Base-by-base conservation (phyloP, 2,888 invertebrate genomes). In the Scaptomyza tumidula region DNA sequence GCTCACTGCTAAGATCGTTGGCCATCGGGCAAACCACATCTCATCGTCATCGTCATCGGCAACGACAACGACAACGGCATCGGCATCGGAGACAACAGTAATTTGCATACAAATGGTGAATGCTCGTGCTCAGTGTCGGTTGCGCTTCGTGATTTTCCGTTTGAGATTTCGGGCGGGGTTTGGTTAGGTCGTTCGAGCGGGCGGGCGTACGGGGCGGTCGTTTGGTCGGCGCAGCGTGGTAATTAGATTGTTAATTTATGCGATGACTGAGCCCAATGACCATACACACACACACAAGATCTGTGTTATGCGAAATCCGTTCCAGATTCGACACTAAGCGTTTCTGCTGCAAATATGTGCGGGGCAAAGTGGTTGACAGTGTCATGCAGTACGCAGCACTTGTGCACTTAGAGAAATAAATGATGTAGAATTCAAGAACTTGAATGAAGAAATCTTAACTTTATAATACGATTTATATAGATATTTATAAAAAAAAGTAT, bases 21-120 rank as follows among this genome's bases (percentile, higher is more conserved):
- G 39, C 52, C 37, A 52, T 37, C 52, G 19, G 44, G 24, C 19
- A 39, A 39, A 39, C 39, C 41, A 41, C 41, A 41, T 16, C 41
- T 41, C 63, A 58, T 41, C 44, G 56, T 41, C 45, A 49, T 19
- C 45, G 44, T 33, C 44, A 24, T 1, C 19, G 2, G 2, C 50
- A 59, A 11, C 52, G 52, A 43, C 41, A 56, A 9, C 59, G 35
- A 1, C 43, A 37, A n/a, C 45, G 41, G 31, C 39, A 55, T 33
- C 45, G 44, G 24, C 45, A 29, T 29, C 52, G 37, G 62, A 57
- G 67, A 66, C 78, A 69, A 6, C 69, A 71, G 63, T 66, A 80
- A 86, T 86, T 86, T 86, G 85, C 85, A 86, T 86, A 88, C 86
- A 88, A 86, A 86, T 85, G 88, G 76, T 86, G 70, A 88, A 86